A percentile compares a stretch with the other conserved stretches of the same genome.
phyloP scores from a whole-genome alignment of 2,113 vertebrate species.

The Dolichallabes microphthalmus region DNA sequence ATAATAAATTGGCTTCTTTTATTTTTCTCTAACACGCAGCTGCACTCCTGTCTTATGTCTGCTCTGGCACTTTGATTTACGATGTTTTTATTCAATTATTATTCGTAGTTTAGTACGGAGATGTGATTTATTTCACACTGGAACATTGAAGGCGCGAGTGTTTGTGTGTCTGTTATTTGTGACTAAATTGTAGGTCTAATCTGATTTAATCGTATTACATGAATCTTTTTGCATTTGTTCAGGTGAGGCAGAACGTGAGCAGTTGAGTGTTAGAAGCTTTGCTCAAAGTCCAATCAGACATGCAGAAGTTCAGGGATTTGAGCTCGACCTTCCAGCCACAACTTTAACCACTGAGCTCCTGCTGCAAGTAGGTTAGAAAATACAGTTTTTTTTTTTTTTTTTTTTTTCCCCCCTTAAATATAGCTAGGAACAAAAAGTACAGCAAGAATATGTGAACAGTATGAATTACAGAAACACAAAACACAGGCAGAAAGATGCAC shows the following conservation, averaged over 20 bases:
- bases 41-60: constrained; percentile 19
- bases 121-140: background rate
- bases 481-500: constrained; percentile 31
- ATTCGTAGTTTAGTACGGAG: background rate
- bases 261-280: background rate
- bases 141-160: background rate
- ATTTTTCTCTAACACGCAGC: constrained; percentile 22
- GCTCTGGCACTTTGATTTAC: background rate
- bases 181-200: background rate
- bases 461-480: background rate
- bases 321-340: background rate
- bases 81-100: background rate
- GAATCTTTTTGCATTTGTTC: background rate
- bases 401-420: background rate
- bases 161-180: background rate
- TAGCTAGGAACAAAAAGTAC: background rate
- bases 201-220: background rate
- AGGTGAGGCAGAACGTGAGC: constrained; percentile 5
- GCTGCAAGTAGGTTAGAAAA: background rate
- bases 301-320: background rate
- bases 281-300: background rate
- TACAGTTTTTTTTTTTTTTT: background rate
- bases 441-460: background rate
- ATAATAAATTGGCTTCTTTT: constrained; percentile 51
- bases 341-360: background rate